Evolutionary conservation across 2,797 vertebrate genomes (phyloP).

Genomic region (Amblyopsis hoosieri): DNA sequence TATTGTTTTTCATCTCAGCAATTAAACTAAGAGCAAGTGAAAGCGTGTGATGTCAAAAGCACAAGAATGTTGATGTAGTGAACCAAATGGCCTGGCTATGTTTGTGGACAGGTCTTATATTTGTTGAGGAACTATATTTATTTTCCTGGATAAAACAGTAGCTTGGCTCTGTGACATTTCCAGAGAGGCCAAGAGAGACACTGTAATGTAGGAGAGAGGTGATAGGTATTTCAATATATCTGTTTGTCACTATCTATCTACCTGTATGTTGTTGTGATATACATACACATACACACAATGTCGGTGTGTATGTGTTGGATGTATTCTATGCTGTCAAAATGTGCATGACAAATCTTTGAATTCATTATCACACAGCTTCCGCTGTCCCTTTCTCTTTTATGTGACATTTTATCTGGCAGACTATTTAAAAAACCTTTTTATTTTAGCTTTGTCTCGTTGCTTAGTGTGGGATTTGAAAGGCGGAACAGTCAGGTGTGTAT

Average conservation of each 20-base stretch:
- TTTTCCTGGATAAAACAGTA: constrained; percentile 2
- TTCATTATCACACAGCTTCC: not conserved
- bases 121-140: constrained; percentile 10
- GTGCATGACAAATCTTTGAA: not conserved
- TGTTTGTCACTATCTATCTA: not conserved
- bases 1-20: no score
- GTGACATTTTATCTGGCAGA: constrained; percentile 6
- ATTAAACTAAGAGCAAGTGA: no score
- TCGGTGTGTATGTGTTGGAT: not conserved
- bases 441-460: constrained; percentile 30
- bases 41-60: no score
- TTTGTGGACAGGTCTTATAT: constrained; percentile 20
- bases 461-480: constrained; percentile 40
- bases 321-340: constrained; percentile 12
- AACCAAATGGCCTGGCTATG: not conserved
- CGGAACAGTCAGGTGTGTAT: constrained; percentile 44
- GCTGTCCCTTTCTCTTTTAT: constrained; percentile 9
- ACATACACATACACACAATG: not conserved
- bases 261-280: not conserved
- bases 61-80: no score
- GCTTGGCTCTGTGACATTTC: not conserved
- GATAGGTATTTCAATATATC: not conserved
- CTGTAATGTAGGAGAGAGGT: not conserved
- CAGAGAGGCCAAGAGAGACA: no score
- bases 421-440: constrained; percentile 12